These are phyloP conservation scores for Pteropus alecto DNA, from an alignment of 2,113 vertebrate species.

Conservation along the genomic window DNA sequence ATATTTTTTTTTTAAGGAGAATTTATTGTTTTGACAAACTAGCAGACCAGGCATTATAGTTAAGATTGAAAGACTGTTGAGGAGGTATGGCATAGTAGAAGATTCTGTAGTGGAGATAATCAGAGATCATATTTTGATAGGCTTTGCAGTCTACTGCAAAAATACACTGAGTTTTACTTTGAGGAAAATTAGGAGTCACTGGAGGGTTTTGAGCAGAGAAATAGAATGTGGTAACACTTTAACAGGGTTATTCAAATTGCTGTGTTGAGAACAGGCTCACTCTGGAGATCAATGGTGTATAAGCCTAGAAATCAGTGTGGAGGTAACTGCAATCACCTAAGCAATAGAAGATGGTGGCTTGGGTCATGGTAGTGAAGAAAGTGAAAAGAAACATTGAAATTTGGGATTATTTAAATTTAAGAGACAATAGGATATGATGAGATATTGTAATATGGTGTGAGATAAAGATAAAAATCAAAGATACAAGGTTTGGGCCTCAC, in stretches of 20 bases:
- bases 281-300: accelerated
- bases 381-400: not conserved
- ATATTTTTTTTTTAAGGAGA: too few relatives aligned
- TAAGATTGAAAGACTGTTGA: not conserved
- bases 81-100: not conserved
- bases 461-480: not conserved
- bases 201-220: not conserved
- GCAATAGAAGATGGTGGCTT: not conserved
- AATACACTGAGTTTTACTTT: not conserved
- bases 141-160: not conserved
- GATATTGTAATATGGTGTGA: not conserved
- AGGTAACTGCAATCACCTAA: not conserved
- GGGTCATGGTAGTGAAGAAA: not conserved
- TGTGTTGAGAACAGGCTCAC: not conserved
- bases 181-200: not conserved
- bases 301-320: accelerated
- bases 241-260: not conserved
- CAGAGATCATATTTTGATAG: not conserved
- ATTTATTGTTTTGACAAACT: too few relatives aligned
- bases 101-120: not conserved
- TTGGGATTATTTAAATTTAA: not conserved
- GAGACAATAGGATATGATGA: not conserved
- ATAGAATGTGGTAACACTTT: not conserved
- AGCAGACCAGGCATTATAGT: not conserved
- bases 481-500: not conserved